A percentile compares a stretch with the other conserved stretches of the same genome.
Conservation (phyloP, 2,113 vertebrate genomes). For the Poecile atricapillus region DNA sequence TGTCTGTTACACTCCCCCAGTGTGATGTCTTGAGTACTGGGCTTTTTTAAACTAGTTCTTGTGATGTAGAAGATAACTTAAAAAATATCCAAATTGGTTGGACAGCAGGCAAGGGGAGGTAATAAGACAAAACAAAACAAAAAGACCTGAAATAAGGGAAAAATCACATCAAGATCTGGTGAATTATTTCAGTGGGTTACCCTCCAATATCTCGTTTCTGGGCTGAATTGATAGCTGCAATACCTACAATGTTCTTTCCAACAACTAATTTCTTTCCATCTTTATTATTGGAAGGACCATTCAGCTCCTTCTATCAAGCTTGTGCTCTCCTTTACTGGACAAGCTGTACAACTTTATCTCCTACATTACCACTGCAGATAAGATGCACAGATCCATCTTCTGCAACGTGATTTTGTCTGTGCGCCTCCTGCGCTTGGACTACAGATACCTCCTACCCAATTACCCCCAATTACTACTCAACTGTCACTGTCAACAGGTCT, state of each 20-base stretch:
- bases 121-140: neutral
- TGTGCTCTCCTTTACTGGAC: neutral
- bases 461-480: neutral
- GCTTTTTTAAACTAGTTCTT: neutral
- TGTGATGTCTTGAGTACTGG: neutral
- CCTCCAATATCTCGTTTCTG: neutral
- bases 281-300: neutral
- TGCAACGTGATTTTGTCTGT: neutral
- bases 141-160: neutral
- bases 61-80: neutral
- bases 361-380: neutral
- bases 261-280: neutral
- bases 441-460: neutral
- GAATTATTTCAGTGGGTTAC: neutral
- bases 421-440: neutral
- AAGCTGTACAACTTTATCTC: neutral
- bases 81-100: neutral
- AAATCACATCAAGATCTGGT: neutral
- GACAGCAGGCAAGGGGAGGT: fast-evolving
- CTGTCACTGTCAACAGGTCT: neutral
- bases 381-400: neutral
- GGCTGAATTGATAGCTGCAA: neutral
- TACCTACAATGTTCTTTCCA: neutral
- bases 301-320: neutral
- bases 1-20: neutral